Evolutionary conservation across 2,888 invertebrate genomes (phyloP).

Genomic region (Meliscaeva auricollis): DNA sequence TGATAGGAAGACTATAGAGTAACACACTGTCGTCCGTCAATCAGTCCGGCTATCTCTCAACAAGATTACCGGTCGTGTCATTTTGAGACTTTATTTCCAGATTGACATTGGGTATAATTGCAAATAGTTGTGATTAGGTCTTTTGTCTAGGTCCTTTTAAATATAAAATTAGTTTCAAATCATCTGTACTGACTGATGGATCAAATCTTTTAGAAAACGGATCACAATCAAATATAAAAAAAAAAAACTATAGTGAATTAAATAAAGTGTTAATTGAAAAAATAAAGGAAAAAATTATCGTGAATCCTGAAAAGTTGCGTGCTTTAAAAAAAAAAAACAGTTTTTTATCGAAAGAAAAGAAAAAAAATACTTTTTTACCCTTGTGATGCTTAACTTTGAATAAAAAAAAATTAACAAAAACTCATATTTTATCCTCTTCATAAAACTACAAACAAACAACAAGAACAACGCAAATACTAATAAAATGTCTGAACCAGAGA

Average conservation of each 20-base stretch:
- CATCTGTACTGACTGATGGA: conserved; percentile 59
- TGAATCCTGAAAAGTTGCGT: background rate
- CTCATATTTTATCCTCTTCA: conserved; percentile 9
- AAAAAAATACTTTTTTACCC: background rate
- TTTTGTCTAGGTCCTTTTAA: conserved; percentile 61
- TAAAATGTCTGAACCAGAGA: conserved; percentile 83
- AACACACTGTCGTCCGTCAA: conserved; percentile 69
- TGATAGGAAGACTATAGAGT: conserved; percentile 69
- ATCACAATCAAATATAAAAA: conserved; percentile 41
- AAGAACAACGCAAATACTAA: background rate
- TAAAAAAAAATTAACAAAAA: background rate
- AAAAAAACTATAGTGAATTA: conserved; percentile 14
- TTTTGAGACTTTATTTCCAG: conserved; percentile 49
- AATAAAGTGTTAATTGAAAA: background rate
- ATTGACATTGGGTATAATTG: conserved; percentile 53
- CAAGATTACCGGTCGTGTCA: conserved; percentile 64
- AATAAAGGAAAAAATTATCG: background rate
- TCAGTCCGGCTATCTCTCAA: conserved; percentile 70
- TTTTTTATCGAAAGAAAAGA: too few species aligned
- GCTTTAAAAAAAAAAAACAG: background rate
- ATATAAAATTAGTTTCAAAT: conserved; percentile 61
- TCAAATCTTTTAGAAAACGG: conserved; percentile 41
- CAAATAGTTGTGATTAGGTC: conserved; percentile 61
- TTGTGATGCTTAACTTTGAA: conserved; percentile 47
- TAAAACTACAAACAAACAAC: background rate